Evolutionary conservation across 2,113 vertebrate species (phyloP), one percentile per base, ranked within the genome.

Genomic region (Fukomys damarensis): DNA sequence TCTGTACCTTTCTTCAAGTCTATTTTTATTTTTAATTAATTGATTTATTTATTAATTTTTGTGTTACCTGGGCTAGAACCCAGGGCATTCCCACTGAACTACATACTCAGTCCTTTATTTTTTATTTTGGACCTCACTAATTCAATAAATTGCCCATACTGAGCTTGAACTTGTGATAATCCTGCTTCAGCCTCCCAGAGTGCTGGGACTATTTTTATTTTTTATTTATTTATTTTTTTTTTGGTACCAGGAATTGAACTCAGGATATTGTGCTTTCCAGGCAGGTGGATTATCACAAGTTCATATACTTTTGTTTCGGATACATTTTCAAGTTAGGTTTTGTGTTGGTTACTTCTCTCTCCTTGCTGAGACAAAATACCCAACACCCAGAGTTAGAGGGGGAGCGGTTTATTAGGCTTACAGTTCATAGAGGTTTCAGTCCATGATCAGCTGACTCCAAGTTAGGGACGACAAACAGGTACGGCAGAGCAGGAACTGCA

Each of bases 1-100:
- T 77, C 46, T 88, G 49, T 81, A 28, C 12, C 46, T 32, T 93
- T 43, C 49, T 35, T 81, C 16, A 26, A 68, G 32, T 46, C 70
- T 85, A 11, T 85, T 81, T 92, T 89, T 89, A 84, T 94, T 93
- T 88, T 91, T n/a, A n/a, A n/a, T n/a, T 35, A 79, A 54, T 79
- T 79, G 54, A 79, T 32, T 79, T 52, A 24, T 76, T 46, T 46
- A 30, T 49, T 76, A 6, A 79, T 54, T 54, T 52, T 52, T 79
- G 30, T 54, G 16, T 49, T 79, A 54, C 16, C 17, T 17, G 17
- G 32, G 32, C 49, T 54, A 14, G 76, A 79, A 22, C 49, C 76
- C 32, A 54, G 76, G 46, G 17, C 49, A 52, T 79, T 79, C 35
- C 2, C 30, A 35, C 76, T 54, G 32, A 20, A 35, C 16, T 79